Conservation (phyloP, 2,888 invertebrate species). For the Augochlorella aurata region DNA sequence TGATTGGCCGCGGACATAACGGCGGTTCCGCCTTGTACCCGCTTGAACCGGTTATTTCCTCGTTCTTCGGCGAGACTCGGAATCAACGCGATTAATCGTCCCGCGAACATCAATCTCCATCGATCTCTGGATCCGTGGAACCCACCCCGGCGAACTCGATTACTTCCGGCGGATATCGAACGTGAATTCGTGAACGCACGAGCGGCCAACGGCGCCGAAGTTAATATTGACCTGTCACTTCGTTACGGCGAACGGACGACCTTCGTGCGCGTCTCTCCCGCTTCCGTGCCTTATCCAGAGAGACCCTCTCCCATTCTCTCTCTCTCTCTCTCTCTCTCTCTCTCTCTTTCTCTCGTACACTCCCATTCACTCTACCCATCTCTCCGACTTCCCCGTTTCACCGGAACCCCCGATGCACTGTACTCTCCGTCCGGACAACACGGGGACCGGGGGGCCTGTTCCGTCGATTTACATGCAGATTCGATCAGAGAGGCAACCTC, state of each 20-base stretch:
- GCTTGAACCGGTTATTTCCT: conserved; percentile 24
- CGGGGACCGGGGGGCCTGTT: conserved; percentile 61
- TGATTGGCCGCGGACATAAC: conserved; percentile 7
- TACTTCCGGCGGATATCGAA: conserved; percentile 77
- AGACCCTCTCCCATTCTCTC: conserved; percentile 6
- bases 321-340: background rate
- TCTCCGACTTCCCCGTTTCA: conserved; percentile 37
- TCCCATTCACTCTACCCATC: background rate
- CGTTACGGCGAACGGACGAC: conserved; percentile 67
- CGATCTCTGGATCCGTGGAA: conserved; percentile 43
- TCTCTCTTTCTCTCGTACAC: conserved; percentile 8
- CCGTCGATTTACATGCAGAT: conserved; percentile 74
- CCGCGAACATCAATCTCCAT: conserved; percentile 38
- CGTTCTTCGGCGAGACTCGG: conserved; percentile 21
- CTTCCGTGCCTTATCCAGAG: conserved; percentile 59
- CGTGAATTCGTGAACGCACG: conserved; percentile 64
- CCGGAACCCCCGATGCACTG: conserved; percentile 34
- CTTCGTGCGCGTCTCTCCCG: conserved; percentile 57
- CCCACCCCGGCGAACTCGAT: conserved; percentile 66
- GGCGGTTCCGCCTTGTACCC: background rate
- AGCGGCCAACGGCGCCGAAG: conserved; percentile 62
- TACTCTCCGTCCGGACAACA: conserved; percentile 23
- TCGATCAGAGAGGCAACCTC: conserved; percentile 61
- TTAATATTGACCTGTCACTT: conserved; percentile 74
- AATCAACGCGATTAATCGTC: conserved; percentile 41